Base-by-base conservation (phyloP, 2,113 vertebrate species). In the Cottus gobio region DNA sequence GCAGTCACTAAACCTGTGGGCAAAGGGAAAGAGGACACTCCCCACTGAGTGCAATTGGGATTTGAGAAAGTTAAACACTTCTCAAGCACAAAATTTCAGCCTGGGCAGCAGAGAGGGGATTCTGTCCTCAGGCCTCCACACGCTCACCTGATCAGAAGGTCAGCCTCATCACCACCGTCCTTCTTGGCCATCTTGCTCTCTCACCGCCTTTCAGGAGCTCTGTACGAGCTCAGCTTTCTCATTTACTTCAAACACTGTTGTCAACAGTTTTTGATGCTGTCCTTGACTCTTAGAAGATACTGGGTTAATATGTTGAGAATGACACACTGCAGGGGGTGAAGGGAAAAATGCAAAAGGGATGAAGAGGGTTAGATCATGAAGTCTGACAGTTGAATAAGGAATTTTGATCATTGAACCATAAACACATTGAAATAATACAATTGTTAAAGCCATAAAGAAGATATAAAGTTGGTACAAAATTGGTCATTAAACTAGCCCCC, bases 1-100 rank as follows among this genome's bases (percentile, higher is more conserved):
- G 81, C 85, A 90, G 87, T 72, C 86, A 67, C 83, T 89, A 92
- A 92, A 93, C 91, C 91, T 90, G 81, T 79, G 85, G 84, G 88
- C 71, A 87, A 90, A 88, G 70, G 77, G 66, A 81, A 81, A 85
- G 84, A 85, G 73, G 83, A 85, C 75, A 77, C 87, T 91, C 92
- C 93, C 93, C 87, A 92, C 94, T 94, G 93, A 91, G 94, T 76
- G 90, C 92, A 93, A 94, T 92, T 92, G 92, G 92, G 94, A 95
- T 94, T 94, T 93, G 82, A 91, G 86, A 88, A 94, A 93, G 88
- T 95, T 94, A 94, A 94, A 95, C 89, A 95, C 94, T 88, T 93
- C 91, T 92, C 93, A 89, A 94, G 93, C 94, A 95, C 91, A 93
- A 94, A 93, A 94, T 94, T 95, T 91, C 83, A 93, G 93, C 93